Conservation (phyloP, 2,113 vertebrate species). For the Cromileptes altivelis region DNA sequence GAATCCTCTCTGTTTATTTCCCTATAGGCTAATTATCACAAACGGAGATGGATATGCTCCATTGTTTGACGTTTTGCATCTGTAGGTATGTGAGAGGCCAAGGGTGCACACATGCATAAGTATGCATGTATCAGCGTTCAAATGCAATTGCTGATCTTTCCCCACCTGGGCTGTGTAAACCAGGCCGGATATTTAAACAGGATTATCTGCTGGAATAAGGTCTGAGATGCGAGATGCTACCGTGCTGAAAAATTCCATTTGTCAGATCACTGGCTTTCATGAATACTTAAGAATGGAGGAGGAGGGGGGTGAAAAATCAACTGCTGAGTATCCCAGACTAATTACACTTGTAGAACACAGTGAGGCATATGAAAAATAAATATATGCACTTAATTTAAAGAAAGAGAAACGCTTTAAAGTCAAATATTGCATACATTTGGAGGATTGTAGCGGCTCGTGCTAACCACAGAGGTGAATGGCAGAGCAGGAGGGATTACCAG, state of each 20-base stretch:
- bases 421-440: conserved; percentile 58
- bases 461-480: conserved; percentile 50
- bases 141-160: conserved; percentile 65
- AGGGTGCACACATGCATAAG: not conserved
- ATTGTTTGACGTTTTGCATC: conserved; percentile 38
- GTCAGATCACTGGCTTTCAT: conserved; percentile 88
- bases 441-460: conserved; percentile 57
- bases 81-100: conserved; percentile 14
- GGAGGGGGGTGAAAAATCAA: conserved; percentile 58
- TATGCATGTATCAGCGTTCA: conserved; percentile 47
- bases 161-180: conserved; percentile 77
- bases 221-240: conserved; percentile 83
- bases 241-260: conserved; percentile 88
- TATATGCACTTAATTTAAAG: conserved; percentile 79
- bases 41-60: not conserved
- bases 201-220: conserved; percentile 85
- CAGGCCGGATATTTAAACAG: conserved; percentile 84
- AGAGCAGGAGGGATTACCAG: conserved; percentile 69
- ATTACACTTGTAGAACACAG: conserved; percentile 86
- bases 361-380: conserved; percentile 76
- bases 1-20: conserved; percentile 15
- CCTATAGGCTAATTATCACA: conserved; percentile 8
- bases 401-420: conserved; percentile 54
- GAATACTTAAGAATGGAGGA: conserved; percentile 85
- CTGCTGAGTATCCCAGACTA: conserved; percentile 84